Percentiles rank a stretch among this genome's conserved stretches.
Conservation (phyloP, 1,140 invertebrate species). For the Leguminivora glycinivorella region DNA sequence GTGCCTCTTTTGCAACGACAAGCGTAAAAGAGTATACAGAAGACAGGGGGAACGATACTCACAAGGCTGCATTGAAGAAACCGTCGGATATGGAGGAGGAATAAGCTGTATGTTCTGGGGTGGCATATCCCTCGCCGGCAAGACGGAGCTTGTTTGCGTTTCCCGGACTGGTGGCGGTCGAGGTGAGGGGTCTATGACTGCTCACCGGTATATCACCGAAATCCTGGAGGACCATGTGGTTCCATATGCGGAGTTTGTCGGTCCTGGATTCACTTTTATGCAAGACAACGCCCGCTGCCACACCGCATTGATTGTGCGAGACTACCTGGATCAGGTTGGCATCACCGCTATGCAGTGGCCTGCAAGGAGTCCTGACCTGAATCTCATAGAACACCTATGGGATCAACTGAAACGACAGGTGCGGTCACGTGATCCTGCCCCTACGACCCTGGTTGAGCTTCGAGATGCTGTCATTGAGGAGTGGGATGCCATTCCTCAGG, state of each 20-base stretch:
- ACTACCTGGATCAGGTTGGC: slow-evolving; percentile 23
- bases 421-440: too few relatives aligned
- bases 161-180: slow-evolving; percentile 33
- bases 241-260: too few relatives aligned
- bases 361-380: slow-evolving; percentile 62
- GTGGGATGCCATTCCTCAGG: too few relatives aligned
- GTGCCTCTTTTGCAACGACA: slow-evolving; percentile 29
- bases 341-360: slow-evolving; percentile 51
- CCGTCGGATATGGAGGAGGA: slow-evolving; percentile 30
- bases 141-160: slow-evolving; percentile 36
- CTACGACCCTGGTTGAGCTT: too few relatives aligned
- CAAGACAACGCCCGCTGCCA: slow-evolving; percentile 50
- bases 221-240: too few relatives aligned
- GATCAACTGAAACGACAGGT: too few relatives aligned
- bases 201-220: slow-evolving; percentile 22
- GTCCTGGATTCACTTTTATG: slow-evolving; percentile 28
- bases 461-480: too few relatives aligned
- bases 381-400: slow-evolving; percentile 51
- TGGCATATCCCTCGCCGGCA: slow-evolving; percentile 31
- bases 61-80: slow-evolving; percentile 35
- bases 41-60: slow-evolving; percentile 30
- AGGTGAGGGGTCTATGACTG: slow-evolving; percentile 26
- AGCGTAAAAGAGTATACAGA: slow-evolving; percentile 18
- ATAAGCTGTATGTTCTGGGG: slow-evolving; percentile 35
- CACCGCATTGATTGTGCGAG: slow-evolving; percentile 7